A percentile compares a stretch with the other conserved stretches of the same genome.
Conservation (phyloP, 2,113 vertebrate genomes). For the Hippoglossus stenolepis region DNA sequence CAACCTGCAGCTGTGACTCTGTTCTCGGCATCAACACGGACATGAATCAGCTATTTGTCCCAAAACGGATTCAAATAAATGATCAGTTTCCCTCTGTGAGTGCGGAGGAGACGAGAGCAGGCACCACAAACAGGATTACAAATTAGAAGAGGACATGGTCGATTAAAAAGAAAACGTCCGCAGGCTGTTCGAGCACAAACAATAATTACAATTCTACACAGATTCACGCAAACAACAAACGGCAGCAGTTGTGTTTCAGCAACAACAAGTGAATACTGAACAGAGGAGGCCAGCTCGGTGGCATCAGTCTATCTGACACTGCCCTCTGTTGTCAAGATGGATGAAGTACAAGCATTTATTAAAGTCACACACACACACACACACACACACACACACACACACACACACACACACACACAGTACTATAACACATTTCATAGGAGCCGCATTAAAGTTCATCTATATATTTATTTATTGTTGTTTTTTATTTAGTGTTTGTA, state of each 20-base stretch:
- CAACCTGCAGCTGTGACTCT: conserved; percentile 19
- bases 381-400: no score
- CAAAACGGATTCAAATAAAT: neutral
- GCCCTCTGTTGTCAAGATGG: conserved; percentile 72
- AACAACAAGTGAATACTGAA: conserved; percentile 6
- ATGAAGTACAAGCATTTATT: conserved; percentile 32
- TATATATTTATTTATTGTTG: no score
- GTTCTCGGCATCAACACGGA: neutral
- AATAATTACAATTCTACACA: conserved; percentile 18
- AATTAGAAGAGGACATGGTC: conserved; percentile 5
- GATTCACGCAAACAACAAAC: conserved; percentile 17
- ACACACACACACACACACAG: no score
- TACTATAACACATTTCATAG: no score
- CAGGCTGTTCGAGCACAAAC: conserved; percentile 15
- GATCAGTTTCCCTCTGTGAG: conserved; percentile 17
- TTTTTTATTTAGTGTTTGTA: no score
- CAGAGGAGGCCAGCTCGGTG: neutral
- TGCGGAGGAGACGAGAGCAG: no score
- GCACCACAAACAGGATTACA: neutral
- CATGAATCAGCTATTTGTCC: conserved; percentile 5
- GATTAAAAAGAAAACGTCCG: neutral
- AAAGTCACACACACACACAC: no score
- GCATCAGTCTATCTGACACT: conserved; percentile 42
- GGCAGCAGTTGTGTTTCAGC: conserved; percentile 1
- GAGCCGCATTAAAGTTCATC: no score